Conservation (phyloP, 2,797 vertebrate species). For the Myotis pilosus region DNA sequence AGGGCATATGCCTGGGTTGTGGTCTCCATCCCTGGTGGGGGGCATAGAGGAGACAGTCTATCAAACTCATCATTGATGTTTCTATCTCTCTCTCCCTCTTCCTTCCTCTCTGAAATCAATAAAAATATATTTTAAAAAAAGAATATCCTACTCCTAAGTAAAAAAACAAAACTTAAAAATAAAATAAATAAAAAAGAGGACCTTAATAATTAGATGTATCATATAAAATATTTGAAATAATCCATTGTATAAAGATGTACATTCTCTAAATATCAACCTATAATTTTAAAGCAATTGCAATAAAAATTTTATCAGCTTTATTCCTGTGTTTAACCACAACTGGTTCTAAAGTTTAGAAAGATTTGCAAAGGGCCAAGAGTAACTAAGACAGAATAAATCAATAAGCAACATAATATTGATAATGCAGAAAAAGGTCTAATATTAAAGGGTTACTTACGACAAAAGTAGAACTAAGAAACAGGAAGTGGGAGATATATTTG, state of each 20-base stretch:
- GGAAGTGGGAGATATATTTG: background rate
- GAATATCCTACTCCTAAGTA: no score
- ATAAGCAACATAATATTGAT: background rate
- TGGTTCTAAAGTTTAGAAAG: background rate
- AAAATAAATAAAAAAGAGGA: background rate
- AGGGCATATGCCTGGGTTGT: no score
- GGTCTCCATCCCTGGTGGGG: no score
- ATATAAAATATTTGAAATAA: background rate
- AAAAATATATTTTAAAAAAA: no score
- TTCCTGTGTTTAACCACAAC: background rate
- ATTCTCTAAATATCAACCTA: background rate
- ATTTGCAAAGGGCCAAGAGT: background rate
- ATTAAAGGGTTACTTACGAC: background rate
- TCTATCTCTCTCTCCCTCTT: no score
- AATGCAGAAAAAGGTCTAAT: background rate
- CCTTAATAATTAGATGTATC: background rate
- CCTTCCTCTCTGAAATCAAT: no score
- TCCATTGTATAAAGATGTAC: background rate
- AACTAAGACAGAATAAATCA: background rate
- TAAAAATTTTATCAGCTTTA: background rate
- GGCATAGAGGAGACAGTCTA: no score
- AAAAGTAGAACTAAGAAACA: background rate
- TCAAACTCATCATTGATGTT: no score
- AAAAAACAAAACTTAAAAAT: no score
- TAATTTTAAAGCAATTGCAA: background rate